Evolutionary conservation across 2,797 vertebrate species (phyloP), one percentile per base, ranked within the genome.

Genomic region (Tolypeutes matacus): DNA sequence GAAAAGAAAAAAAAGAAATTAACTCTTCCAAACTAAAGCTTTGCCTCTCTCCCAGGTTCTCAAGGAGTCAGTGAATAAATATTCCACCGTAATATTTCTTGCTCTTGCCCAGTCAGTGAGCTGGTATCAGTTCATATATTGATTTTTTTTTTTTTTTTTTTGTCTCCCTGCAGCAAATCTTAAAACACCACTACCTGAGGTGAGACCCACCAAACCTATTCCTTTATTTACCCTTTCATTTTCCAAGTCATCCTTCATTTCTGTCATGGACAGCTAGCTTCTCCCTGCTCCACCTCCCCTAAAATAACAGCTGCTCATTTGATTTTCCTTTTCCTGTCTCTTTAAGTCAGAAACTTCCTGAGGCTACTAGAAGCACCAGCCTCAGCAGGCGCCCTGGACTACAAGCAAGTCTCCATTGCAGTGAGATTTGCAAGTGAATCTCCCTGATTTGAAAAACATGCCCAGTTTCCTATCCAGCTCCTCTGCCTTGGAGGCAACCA

Each of bases 371-470:
- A 80, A 78, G 76, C 75, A 17, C 0, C 31, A 0, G 12, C 2
- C 78, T 76, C 46, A 60, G 89, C 90, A 85, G 49, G 67, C 84
- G 5, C 75, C 86, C 94, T 42, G 64, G 86, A 80, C 80, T 83
- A 86, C 90, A 67, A 8, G 88, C 81, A 69, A 77, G 36, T 86
- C 95, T 97, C 94, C 36, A 0, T 93, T 96, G 95, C 92, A 90
- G 97, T 64, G 65, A 93, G 91, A 98, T 97, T 96, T 97, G 96
- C 97, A 95, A 97, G 70, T 89, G 95, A 97, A 94, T 94, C 93
- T 56, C 75, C 91, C 25, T 67, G 42, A 7, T 95, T 93, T 96
- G 91, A 62, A 64, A 86, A 91, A 27, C 58, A 51, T 8, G 23
- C 0, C 77, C 12, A 5, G n/a, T 27, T 73, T 77, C 14, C 5